These are phyloP conservation scores for Silurus meridionalis DNA, from an alignment of 2,113 vertebrate genomes.

Conservation along the genomic window DNA sequence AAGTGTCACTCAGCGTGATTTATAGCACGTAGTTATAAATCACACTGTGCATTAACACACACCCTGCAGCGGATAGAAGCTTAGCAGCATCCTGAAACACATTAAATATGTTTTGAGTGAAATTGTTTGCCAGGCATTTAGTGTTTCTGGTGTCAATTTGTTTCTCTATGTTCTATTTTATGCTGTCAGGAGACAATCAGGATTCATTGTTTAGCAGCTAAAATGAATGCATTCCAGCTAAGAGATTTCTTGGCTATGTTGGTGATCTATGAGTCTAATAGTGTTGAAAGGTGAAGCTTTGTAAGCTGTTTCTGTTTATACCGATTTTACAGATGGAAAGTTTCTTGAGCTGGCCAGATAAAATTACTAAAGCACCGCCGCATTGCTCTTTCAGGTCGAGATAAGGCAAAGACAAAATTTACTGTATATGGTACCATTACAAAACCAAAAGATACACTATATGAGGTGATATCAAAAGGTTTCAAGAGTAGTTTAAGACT, in stretches of 20 bases:
- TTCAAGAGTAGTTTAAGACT: too few species aligned
- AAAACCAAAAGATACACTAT: too few species aligned
- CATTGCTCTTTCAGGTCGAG: not conserved
- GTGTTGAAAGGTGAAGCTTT: not conserved
- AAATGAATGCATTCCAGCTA: not conserved
- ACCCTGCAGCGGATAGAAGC: not conserved
- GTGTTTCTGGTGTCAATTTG: not conserved
- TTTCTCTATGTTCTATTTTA: not conserved
- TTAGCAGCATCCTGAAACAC: not conserved
- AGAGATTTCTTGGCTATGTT: not conserved
- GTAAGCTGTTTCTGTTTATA: not conserved
- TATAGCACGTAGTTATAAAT: not conserved
- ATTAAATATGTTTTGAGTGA: not conserved
- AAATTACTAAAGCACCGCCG: not conserved
- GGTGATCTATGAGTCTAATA: not conserved
- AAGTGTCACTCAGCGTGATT: conserved; percentile 15
- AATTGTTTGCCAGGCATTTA: not conserved
- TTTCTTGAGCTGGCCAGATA: not conserved
- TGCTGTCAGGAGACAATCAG: not conserved
- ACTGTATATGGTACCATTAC: too few species aligned
- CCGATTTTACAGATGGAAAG: not conserved
- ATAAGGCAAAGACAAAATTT: not conserved
- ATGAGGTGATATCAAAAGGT: too few species aligned
- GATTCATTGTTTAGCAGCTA: not conserved
- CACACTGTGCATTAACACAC: not conserved